phyloP scores from a whole-genome alignment of 2,113 vertebrate genomes.

The Axis porcinus region DNA sequence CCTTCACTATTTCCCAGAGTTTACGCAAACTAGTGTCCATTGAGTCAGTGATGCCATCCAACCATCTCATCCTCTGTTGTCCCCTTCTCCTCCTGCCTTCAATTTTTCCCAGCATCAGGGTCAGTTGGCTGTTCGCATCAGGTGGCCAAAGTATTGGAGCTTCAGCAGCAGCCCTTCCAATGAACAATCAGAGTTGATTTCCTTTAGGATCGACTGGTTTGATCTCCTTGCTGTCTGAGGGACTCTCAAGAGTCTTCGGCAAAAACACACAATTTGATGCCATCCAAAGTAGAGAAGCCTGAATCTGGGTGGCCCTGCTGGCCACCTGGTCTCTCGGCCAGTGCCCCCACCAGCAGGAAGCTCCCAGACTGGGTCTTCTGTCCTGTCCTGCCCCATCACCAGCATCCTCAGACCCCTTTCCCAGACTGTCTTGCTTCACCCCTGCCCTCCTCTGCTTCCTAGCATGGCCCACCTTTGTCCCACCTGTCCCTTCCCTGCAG shows the following conservation, averaged over 20 bases:
- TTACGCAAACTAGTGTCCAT: not conserved
- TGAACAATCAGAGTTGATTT: not conserved
- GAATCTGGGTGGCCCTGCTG: not conserved
- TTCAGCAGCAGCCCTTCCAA: not conserved
- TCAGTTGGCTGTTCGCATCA: not conserved
- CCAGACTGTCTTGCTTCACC: not conserved
- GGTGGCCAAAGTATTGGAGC: not conserved
- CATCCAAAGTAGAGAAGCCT: not conserved
- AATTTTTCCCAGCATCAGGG: not conserved
- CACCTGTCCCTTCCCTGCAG: not conserved
- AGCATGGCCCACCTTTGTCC: not conserved
- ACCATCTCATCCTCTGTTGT: not conserved
- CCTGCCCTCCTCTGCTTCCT: not conserved
- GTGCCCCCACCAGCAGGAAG: not conserved
- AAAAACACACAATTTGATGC: not conserved
- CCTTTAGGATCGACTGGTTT: not conserved
- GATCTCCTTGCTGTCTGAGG: not conserved
- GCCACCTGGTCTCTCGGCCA: not conserved
- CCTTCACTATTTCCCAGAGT: not conserved
- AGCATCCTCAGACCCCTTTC: not conserved
- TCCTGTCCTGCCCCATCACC: not conserved
- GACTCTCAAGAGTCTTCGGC: not conserved
- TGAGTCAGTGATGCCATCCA: not conserved
- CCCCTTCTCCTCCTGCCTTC: not conserved
- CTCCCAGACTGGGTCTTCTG: not conserved